Percentiles rank a stretch among this genome's conserved stretches.
Conservation (phyloP, 2,113 vertebrate genomes). For the Sorex araneus region DNA sequence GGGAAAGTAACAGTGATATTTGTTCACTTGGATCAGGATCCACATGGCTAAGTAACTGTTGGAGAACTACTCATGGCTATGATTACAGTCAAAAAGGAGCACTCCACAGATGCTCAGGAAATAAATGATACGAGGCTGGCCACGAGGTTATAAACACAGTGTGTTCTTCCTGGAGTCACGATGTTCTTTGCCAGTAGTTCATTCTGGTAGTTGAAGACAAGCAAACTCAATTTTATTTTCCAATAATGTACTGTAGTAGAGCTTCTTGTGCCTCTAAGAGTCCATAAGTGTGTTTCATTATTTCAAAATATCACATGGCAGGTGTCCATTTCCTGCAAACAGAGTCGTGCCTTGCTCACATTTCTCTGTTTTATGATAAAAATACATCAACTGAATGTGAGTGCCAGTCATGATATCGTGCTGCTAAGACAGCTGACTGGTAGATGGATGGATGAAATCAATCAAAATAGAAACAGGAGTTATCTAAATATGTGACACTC, state of each 20-base stretch:
- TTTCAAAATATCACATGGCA: background rate
- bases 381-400: background rate
- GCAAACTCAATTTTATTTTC: conserved; percentile 13
- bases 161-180: background rate
- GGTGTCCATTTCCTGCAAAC: background rate
- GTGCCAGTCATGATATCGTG: background rate
- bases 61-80: background rate
- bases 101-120: background rate
- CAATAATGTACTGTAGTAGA: background rate
- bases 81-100: background rate
- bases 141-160: background rate
- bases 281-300: background rate
- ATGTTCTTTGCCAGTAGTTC: background rate
- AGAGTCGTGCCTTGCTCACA: background rate
- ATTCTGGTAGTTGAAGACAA: background rate
- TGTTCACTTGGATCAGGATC: background rate
- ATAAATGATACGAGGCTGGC: background rate
- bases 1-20: background rate
- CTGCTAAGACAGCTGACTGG: background rate
- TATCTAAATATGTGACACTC: background rate
- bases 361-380: background rate
- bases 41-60: background rate
- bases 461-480: background rate
- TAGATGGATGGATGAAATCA: background rate
- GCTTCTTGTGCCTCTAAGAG: background rate